Percentiles rank a stretch among this genome's conserved stretches.
Evolutionary conservation across 1,140 invertebrate genomes (phyloP).

Genomic region (Lasioglossum albipes): DNA sequence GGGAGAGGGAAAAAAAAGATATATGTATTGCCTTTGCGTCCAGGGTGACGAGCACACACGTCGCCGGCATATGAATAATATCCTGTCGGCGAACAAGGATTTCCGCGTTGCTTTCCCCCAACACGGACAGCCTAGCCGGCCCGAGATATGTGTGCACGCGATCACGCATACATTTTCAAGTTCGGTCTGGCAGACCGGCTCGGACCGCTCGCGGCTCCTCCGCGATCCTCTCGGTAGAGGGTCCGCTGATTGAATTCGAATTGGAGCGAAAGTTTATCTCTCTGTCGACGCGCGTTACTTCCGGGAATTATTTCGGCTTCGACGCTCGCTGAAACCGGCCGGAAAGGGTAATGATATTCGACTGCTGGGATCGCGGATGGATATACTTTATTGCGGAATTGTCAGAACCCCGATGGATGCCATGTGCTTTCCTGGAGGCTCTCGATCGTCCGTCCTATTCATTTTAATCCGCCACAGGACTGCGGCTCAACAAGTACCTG

Average conservation of each 20-base stretch:
- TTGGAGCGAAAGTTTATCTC: conserved; percentile 63
- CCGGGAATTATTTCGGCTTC: conserved; percentile 40
- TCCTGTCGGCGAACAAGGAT: conserved; percentile 59
- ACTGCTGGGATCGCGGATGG: neutral
- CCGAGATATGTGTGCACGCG: conserved; percentile 1
- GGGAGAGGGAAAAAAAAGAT: conserved; percentile 58
- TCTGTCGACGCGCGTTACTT: conserved; percentile 52
- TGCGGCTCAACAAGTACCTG: no score
- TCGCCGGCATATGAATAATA: conserved; percentile 73
- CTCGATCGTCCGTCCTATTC: no score
- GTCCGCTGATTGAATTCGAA: conserved; percentile 75
- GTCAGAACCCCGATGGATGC: neutral
- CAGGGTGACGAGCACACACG: conserved; percentile 62
- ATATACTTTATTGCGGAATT: conserved; percentile 37
- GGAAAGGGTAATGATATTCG: conserved; percentile 32
- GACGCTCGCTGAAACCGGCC: neutral
- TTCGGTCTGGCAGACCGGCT: neutral
- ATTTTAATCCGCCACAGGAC: no score
- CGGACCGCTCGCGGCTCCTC: conserved; percentile 19
- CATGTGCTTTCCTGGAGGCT: neutral
- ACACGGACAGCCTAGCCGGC: conserved; percentile 27
- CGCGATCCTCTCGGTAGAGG: conserved; percentile 45
- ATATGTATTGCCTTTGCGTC: conserved; percentile 71
- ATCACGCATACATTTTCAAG: neutral
- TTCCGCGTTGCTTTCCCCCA: conserved; percentile 57